phyloP scores from a whole-genome alignment of 1,140 invertebrate species.

The Cyrtorhinus lividipennis region DNA sequence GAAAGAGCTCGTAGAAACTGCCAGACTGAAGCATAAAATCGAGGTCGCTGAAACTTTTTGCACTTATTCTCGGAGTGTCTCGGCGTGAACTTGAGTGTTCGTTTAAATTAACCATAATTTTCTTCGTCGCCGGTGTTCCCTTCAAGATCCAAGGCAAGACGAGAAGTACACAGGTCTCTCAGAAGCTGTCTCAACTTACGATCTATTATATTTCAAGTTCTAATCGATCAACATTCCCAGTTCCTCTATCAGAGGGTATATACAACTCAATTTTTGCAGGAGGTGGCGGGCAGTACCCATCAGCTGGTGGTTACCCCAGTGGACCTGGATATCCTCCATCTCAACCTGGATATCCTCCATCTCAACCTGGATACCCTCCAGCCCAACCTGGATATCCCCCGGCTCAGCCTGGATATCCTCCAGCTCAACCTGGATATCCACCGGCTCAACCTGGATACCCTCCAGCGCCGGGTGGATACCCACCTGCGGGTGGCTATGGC shows the following conservation, averaged over 20 bases:
- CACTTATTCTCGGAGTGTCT: no score
- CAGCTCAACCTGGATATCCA: conserved; percentile 16
- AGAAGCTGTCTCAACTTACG: not conserved
- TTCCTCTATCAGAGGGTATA: no score
- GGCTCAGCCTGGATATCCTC: conserved; percentile 16
- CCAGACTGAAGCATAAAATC: no score
- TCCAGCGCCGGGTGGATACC: conserved; percentile 18
- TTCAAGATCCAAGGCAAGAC: no score
- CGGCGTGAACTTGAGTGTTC: no score
- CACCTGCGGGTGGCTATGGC: conserved; percentile 14
- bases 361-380: conserved; percentile 15
- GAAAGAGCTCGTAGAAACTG: no score
- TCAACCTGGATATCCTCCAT: conserved; percentile 7
- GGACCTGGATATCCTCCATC: not conserved
- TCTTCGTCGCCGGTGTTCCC: no score
- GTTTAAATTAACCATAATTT: no score
- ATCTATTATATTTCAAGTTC: not conserved
- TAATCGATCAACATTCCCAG: no score
- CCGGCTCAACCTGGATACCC: conserved; percentile 14
- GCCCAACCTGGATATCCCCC: conserved; percentile 10
- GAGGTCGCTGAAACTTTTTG: no score
- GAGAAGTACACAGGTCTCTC: not conserved
- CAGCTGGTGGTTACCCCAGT: not conserved
- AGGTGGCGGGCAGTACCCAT: no score
- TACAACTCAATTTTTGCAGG: not conserved